Percentiles rank a stretch among this genome's conserved stretches.
phyloP scores from a whole-genome alignment of 2,888 invertebrate genomes.

The Rhyacophila evoluta region DNA sequence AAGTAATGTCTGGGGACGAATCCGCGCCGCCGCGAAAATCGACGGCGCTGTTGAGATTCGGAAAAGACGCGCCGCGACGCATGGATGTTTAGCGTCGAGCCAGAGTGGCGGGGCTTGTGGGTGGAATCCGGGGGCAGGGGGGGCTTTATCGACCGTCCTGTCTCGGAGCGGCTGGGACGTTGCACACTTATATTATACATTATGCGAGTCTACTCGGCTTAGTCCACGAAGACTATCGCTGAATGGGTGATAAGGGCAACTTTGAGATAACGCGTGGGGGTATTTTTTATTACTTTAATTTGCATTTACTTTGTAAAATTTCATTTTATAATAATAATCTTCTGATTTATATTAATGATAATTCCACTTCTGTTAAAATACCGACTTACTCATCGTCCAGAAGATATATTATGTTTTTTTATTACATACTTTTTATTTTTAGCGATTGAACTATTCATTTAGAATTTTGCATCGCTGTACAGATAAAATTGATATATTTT shows the following conservation, averaged over 20 bases:
- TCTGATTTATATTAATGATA: too few species aligned
- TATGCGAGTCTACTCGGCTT: neutral
- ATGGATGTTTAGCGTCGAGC: slow-evolving; percentile 3
- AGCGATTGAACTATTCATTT: too few species aligned
- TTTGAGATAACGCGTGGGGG: neutral
- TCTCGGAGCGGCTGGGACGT: slow-evolving; percentile 4
- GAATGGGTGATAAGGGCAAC: slow-evolving; percentile 5
- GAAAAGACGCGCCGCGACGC: slow-evolving; percentile 30
- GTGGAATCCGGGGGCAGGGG: neutral
- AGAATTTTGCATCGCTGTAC: too few species aligned
- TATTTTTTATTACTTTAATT: too few species aligned
- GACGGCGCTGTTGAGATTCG: slow-evolving; percentile 26
- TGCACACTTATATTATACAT: slow-evolving; percentile 19
- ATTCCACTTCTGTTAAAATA: too few species aligned
- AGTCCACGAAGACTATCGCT: neutral
- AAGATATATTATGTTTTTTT: too few species aligned
- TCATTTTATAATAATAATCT: too few species aligned
- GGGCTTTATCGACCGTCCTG: slow-evolving; percentile 43
- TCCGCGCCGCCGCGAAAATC: neutral
- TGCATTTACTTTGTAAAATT: too few species aligned
- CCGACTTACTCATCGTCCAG: too few species aligned
- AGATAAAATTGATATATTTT: too few species aligned
- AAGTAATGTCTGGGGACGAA: slow-evolving; percentile 1
- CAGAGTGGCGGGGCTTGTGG: neutral
- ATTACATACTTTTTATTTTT: too few species aligned